Evolutionary conservation across 2,113 vertebrate species (phyloP).

Genomic region (Pandion haliaetus): DNA sequence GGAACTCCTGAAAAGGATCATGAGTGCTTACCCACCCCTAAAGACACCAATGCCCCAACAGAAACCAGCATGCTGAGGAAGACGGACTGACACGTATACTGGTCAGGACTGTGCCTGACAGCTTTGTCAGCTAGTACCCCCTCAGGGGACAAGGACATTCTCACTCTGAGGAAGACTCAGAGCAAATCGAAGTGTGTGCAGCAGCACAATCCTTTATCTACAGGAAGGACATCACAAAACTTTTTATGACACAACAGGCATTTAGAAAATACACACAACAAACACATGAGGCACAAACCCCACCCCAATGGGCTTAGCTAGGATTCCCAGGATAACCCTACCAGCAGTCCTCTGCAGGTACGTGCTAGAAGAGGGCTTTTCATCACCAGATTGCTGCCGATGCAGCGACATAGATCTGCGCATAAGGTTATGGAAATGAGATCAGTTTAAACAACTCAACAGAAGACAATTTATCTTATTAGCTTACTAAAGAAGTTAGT

Average conservation of each 20-base stretch:
- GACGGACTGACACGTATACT: neutral
- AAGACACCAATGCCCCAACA: too few species aligned
- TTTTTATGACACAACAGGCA: neutral
- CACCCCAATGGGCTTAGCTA: neutral
- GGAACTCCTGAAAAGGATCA: neutral
- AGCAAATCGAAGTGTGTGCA: neutral
- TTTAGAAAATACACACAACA: neutral
- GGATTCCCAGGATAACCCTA: neutral
- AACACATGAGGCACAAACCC: too few species aligned
- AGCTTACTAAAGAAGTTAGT: neutral
- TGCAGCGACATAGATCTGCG: accelerated
- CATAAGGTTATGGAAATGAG: neutral
- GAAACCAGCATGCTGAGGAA: neutral
- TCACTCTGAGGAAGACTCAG: neutral
- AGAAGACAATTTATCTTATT: neutral
- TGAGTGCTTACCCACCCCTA: neutral
- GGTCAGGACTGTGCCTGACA: too few species aligned
- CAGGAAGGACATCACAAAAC: neutral
- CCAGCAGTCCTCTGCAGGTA: neutral
- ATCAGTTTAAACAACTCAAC: neutral
- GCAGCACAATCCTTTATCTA: neutral
- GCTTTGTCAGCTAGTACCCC: neutral
- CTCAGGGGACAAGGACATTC: neutral
- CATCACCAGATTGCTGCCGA: neutral
- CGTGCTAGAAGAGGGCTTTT: neutral